Evolutionary conservation across 2,113 vertebrate genomes (phyloP).

Genomic region (Chaetorhynchus papuensis): DNA sequence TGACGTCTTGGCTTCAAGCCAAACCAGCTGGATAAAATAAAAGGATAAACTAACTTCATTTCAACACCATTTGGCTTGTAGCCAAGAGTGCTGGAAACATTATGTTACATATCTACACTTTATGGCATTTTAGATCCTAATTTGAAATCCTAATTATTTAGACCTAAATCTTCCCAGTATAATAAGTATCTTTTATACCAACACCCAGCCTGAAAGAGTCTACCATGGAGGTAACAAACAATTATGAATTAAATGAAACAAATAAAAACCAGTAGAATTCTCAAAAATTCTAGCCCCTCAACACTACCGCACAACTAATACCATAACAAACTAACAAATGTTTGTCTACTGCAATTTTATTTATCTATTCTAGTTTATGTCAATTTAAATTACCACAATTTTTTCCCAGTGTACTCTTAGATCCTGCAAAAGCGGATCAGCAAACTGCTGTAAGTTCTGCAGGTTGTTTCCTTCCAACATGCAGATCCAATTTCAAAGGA

Average conservation of each 20-base stretch:
- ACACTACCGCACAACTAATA: neutral
- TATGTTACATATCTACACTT: neutral
- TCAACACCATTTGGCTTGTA: neutral
- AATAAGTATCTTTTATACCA: neutral
- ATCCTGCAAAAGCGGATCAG: neutral
- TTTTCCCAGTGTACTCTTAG: neutral
- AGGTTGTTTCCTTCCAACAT: neutral
- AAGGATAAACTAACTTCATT: neutral
- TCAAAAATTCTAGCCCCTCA: neutral
- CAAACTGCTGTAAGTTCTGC: neutral
- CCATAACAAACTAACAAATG: neutral
- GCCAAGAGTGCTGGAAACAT: neutral
- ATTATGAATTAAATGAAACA: neutral
- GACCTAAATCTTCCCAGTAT: neutral
- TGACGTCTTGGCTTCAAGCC: neutral
- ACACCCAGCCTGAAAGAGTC: neutral
- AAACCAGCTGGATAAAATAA: neutral
- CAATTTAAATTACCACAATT: neutral
- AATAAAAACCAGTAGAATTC: neutral
- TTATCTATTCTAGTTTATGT: neutral
- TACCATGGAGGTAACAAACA: neutral
- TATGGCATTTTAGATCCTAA: neutral
- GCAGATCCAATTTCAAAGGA: neutral
- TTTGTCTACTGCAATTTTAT: neutral
- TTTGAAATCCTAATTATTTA: neutral